These are phyloP conservation scores for Onychomys torridus DNA, from an alignment of 2,797 vertebrate species.

Conservation along the genomic window DNA sequence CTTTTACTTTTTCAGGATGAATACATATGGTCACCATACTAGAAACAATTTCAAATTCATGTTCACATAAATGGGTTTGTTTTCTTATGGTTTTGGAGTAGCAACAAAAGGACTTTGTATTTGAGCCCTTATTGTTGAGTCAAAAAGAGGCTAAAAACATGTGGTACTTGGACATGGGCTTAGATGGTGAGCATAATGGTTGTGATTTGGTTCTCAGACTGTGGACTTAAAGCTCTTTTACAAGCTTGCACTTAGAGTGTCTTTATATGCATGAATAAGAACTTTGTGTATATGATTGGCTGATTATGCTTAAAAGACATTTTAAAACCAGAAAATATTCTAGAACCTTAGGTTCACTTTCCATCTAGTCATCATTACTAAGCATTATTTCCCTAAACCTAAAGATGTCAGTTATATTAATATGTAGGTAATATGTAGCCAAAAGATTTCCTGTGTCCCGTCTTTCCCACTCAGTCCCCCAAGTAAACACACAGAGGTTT, in stretches of 20 bases:
- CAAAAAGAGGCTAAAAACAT: constrained; percentile 63
- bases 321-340: constrained; percentile 63
- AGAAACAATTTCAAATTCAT: constrained; percentile 70
- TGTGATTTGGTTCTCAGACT: constrained; percentile 75
- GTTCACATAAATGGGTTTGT: constrained; percentile 81
- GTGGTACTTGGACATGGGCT: constrained; percentile 65
- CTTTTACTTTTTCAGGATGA: constrained; percentile 82
- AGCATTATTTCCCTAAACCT: neutral
- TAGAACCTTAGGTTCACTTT: constrained; percentile 51
- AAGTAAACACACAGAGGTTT: too few relatives aligned
- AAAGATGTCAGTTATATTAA: neutral
- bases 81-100: constrained; percentile 77
- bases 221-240: constrained; percentile 75
- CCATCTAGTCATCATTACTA: neutral
- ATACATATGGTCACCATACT: constrained; percentile 83
- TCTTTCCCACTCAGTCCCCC: too few relatives aligned
- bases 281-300: neutral
- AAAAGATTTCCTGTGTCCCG: too few relatives aligned
- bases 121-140: constrained; percentile 72
- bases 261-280: constrained; percentile 52
- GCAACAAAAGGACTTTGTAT: constrained; percentile 66
- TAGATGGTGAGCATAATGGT: constrained; percentile 78
- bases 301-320: constrained; percentile 58
- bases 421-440: neutral
- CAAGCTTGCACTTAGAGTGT: constrained; percentile 66